These are phyloP conservation scores for Gymnothorax reevesii DNA, from an alignment of 2,797 vertebrate species.

Conservation along the genomic window DNA sequence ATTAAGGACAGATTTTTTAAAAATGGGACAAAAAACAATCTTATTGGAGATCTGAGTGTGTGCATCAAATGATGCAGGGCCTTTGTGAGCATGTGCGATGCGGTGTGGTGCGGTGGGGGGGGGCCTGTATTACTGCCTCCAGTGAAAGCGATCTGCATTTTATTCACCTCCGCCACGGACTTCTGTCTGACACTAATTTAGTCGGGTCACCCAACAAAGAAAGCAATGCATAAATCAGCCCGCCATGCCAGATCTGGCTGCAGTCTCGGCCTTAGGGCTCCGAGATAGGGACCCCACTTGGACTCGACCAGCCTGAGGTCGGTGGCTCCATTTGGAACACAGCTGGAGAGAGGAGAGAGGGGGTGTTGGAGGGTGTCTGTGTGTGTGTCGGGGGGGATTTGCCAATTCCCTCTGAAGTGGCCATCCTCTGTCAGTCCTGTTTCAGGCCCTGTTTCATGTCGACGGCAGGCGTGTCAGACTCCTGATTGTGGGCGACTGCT, in stretches of 20 bases:
- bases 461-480: constrained; percentile 16
- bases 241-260: not conserved
- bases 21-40: not conserved
- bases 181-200: constrained; percentile 34
- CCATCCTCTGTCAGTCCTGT: not conserved
- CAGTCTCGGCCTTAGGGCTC: not conserved
- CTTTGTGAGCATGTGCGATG: not conserved
- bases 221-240: constrained; percentile 16
- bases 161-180: constrained; percentile 15
- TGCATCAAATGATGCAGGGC: not conserved
- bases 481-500: constrained; percentile 23
- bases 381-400: not conserved
- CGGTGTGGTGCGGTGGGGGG: not conserved
- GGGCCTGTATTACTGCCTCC: not conserved
- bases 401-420: constrained; percentile 13
- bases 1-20: constrained; percentile 6
- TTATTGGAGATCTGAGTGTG: not conserved
- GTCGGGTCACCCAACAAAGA: constrained; percentile 31
- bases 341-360: constrained; percentile 17
- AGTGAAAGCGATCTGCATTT: constrained; percentile 2
- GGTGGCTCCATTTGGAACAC: constrained; percentile 27
- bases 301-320: constrained; percentile 7
- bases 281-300: constrained; percentile 1
- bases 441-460: constrained; percentile 9
- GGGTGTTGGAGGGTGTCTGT: not conserved